These are phyloP conservation scores for Margaritifera margaritifera DNA, from an alignment of 2,888 invertebrate species.

Conservation along the genomic window DNA sequence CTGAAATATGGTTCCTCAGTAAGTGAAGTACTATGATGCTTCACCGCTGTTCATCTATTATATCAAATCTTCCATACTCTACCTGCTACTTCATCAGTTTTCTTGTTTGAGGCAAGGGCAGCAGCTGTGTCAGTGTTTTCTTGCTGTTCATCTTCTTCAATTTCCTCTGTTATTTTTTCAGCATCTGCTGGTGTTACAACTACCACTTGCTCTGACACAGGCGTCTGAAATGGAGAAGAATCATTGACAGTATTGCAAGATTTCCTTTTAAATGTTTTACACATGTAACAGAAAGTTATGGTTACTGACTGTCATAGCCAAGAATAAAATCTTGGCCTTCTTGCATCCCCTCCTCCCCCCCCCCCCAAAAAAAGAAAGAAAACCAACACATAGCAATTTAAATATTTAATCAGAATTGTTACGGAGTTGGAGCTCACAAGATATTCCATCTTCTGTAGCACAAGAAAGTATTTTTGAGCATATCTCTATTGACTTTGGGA, in stretches of 20 bases:
- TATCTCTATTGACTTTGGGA: background rate
- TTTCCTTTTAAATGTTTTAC: too few species aligned
- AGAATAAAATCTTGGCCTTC: too few species aligned
- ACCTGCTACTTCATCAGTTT: conserved; percentile 66
- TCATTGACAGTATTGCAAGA: background rate
- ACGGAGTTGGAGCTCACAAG: too few species aligned
- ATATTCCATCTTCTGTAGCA: background rate
- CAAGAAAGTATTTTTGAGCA: background rate
- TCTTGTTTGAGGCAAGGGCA: conserved; percentile 56
- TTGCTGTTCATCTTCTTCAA: conserved; percentile 19
- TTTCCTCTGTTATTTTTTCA: conserved; percentile 15
- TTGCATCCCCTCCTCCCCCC: too few species aligned
- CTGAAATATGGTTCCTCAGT: too few species aligned
- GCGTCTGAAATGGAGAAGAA: conserved; percentile 39
- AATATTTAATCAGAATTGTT: too few species aligned
- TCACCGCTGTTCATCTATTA: too few species aligned
- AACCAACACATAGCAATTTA: too few species aligned
- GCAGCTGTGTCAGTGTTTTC: conserved; percentile 44
- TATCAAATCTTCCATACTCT: background rate
- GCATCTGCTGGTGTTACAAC: conserved; percentile 39
- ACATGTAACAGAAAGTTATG: too few species aligned
- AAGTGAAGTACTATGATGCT: too few species aligned
- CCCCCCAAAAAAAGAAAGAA: too few species aligned
- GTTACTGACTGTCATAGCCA: too few species aligned
- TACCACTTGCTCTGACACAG: conserved; percentile 51